Evolutionary conservation across 2,888 invertebrate genomes (phyloP), one percentile per base, ranked within the genome.

Genomic region (Thera obeliscata): DNA sequence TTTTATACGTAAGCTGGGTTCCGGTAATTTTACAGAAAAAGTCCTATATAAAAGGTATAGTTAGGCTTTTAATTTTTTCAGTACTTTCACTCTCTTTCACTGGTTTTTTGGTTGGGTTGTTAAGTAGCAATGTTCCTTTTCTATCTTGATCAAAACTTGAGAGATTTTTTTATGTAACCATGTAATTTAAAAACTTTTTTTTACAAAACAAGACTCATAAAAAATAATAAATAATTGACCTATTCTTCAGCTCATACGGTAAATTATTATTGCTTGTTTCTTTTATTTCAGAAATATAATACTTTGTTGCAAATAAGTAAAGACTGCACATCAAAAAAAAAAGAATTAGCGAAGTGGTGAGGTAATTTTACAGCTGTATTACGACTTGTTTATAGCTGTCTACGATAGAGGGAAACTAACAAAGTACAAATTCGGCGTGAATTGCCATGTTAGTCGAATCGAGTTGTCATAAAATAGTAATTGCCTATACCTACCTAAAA

Each of bases 391-490:
- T 75, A 76, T 74, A 73, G 67, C 74, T 75, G 74, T 58, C 11
- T 59, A 48, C 74, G 73, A 71, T 76, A 74, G 70, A 78, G 73
- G 77, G 78, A 82, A 81, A 83, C 79, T 80, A 52, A 78, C 78
- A 77, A 82, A 81, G 76, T 80, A 81, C 78, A 78, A 78, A 77
- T 78, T 81, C 76, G 74, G 74, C 76, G 73, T 78, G 77, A 76
- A 81, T 78, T 76, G 78, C 77, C 78, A 78, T 82, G 81, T 81
- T 78, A 72, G 78, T 81, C 74, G 74, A 83, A 82, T 81, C 75
- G 75, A 78, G 73, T 73, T 75, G 80, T 81, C 82, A 80, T 86
- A 85, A 86, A 87, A 84, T 81, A 74, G 78, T 85, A 83, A 84
- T 86, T 85, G 81, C 76, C 72, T 72, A 67, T 70, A 46, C 43